Base-by-base conservation (phyloP, 2,888 invertebrate genomes). In the Agapostemon virescens region DNA sequence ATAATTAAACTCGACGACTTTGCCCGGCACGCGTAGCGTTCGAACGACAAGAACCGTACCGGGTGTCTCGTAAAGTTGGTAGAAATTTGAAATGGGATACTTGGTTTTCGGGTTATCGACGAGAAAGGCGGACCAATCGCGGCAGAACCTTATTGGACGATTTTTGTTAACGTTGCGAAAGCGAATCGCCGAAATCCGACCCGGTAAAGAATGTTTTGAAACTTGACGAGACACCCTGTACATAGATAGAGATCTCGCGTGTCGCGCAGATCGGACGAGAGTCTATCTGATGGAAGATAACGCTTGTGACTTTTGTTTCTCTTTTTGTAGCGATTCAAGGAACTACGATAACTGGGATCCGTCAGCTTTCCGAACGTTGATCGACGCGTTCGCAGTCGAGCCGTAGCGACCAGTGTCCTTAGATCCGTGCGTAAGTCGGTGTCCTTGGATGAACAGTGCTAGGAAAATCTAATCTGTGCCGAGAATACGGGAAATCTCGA, bases 361-460 rank as follows among this genome's bases (percentile, higher is more conserved):
- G 66, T 58, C 73, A 69, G 58, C 55, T 58, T 55, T 42, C 66
- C 61, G 75, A 76, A 58, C 82, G 73, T 69, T 74, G 23, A 68
- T 49, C 73, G 68, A 38, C 55, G 13, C n/a, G 36, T 49, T 17
- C 40, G 69, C 36, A 78, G 69, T 78, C 49, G 30, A 63, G 36
- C 17, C 38, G 6, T 58, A 13, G 33, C 52, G 42, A 58, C 80
- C 33, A 42, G 80, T 42, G 33, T 36, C 36, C 63, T 15, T n/a
- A 66, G 68, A 64, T 63, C 38, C 38, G 36, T 77, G 81, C 63
- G 74, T 55, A 20, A 40, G 63, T 45, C 55, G 49, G 69, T 73
- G 71, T 71, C 13, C 66, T 36, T 72, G 69, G 77, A 81, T 79
- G 82, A 74, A 82, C 61, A 82, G 81, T 83, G 77, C 75, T 61